Evolutionary conservation across 2,113 vertebrate species (phyloP).

Genomic region (Pseudorhombus dupliciocellatus): DNA sequence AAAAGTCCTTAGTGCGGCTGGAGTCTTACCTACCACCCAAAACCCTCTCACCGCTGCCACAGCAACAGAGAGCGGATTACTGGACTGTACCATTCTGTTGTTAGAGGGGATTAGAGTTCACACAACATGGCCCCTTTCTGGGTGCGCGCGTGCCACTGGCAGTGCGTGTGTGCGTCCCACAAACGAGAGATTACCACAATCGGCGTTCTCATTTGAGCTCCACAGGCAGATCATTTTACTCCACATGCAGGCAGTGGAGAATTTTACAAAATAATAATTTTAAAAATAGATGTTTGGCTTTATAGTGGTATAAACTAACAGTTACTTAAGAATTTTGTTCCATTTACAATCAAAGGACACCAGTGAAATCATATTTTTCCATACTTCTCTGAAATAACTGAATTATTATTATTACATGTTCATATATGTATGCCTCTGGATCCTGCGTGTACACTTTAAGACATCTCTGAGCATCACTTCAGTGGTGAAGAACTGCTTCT

Average conservation of each 20-base stretch:
- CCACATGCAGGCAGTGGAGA: constrained; percentile 29
- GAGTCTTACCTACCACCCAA: constrained; percentile 82
- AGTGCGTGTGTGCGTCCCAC: constrained; percentile 68
- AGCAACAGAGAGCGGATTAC: constrained; percentile 90
- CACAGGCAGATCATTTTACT: constrained; percentile 48
- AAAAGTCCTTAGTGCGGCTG: constrained; percentile 73
- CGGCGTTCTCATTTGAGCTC: constrained; percentile 74
- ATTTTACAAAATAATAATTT: neutral
- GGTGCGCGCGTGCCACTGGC: constrained; percentile 62
- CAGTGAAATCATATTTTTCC: neutral
- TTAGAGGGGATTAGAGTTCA: constrained; percentile 86
- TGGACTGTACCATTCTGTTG: constrained; percentile 88
- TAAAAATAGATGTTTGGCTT: constrained; percentile 6
- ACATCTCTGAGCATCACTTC: neutral
- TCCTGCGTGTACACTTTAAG: neutral
- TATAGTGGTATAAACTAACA: constrained; percentile 3
- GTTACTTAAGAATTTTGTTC: neutral
- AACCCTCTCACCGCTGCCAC: constrained; percentile 87
- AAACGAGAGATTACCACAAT: constrained; percentile 81
- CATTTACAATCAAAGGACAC: neutral
- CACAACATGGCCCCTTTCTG: constrained; percentile 83
- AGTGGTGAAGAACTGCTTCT: constrained; percentile 16
- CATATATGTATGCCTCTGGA: neutral
- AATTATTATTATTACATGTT: constrained; percentile 6
- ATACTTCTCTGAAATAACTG: neutral